A percentile compares a stretch with the other conserved stretches of the same genome.
Evolutionary conservation across 2,888 invertebrate genomes (phyloP).

Genomic region (Acleris literana): DNA sequence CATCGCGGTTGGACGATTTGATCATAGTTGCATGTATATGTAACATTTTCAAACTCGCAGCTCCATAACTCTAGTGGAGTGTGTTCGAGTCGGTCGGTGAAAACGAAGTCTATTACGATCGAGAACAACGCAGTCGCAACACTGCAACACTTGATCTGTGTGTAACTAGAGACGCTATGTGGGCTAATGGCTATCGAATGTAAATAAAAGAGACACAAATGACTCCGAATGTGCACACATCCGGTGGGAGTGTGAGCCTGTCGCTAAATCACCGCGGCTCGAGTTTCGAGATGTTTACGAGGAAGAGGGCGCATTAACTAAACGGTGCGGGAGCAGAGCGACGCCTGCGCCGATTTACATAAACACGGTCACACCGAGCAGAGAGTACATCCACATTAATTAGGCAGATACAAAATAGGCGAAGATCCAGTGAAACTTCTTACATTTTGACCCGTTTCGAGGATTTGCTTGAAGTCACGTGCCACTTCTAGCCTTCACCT

Average conservation of each 20-base stretch:
- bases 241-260: conserved; percentile 11
- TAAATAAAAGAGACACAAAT: conserved; percentile 25
- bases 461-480: too few species aligned
- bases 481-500: too few species aligned
- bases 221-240: conserved; percentile 24
- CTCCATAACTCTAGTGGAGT: too few species aligned
- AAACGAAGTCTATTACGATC: too few species aligned
- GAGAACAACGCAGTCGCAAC: too few species aligned
- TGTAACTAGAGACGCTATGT: conserved; percentile 34
- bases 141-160: conserved; percentile 10
- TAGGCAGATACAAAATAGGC: background rate
- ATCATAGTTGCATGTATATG: too few species aligned
- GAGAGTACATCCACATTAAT: background rate
- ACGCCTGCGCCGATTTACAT: conserved; percentile 37
- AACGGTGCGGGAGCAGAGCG: conserved; percentile 12
- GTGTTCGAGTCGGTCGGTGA: too few species aligned
- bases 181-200: conserved; percentile 34
- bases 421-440: too few species aligned
- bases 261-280: conserved; percentile 29
- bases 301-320: conserved; percentile 14
- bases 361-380: conserved; percentile 31
- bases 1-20: too few species aligned
- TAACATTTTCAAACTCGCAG: too few species aligned
- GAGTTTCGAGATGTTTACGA: conserved; percentile 27
- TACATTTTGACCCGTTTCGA: too few species aligned